Evolutionary conservation across 2,888 invertebrate genomes (phyloP).

Genomic region (Pelosia muscerda): DNA sequence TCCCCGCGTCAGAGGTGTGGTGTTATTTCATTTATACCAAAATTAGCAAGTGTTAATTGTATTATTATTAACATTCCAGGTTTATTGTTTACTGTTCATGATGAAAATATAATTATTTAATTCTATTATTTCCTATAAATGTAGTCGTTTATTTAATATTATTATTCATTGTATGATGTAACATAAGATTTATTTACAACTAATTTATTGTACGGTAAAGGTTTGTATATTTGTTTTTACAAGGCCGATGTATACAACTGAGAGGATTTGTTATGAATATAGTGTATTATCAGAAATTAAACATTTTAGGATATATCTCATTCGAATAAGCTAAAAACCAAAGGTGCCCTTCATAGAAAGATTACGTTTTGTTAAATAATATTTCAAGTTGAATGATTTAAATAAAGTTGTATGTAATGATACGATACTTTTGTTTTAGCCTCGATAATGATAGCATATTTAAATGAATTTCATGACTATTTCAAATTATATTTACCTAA

Average conservation of each 20-base stretch:
- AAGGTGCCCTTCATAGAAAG: slow-evolving; percentile 92
- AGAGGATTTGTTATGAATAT: slow-evolving; percentile 82
- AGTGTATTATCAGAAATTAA: slow-evolving; percentile 84
- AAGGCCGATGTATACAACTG: slow-evolving; percentile 80
- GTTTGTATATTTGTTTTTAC: slow-evolving; percentile 80
- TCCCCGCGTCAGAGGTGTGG: slow-evolving; percentile 71
- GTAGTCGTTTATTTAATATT: slow-evolving; percentile 79
- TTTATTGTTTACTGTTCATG: slow-evolving; percentile 80
- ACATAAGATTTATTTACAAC: slow-evolving; percentile 85
- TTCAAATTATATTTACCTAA: slow-evolving; percentile 86
- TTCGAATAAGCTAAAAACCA: slow-evolving; percentile 93
- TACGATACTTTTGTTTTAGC: slow-evolving; percentile 84
- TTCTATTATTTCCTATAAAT: slow-evolving; percentile 75
- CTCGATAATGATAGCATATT: slow-evolving; percentile 84
- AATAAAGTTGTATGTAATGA: slow-evolving; percentile 84
- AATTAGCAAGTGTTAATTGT: slow-evolving; percentile 80
- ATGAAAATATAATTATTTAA: slow-evolving; percentile 75
- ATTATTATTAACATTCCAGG: slow-evolving; percentile 85
- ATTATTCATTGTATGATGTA: slow-evolving; percentile 78
- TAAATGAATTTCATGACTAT: slow-evolving; percentile 84
- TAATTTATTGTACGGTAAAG: slow-evolving; percentile 78
- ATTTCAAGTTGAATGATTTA: slow-evolving; percentile 86
- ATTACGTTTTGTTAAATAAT: slow-evolving; percentile 87
- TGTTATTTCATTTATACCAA: slow-evolving; percentile 81
- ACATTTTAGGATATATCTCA: slow-evolving; percentile 86